Conservation (phyloP, 2,888 invertebrate genomes). For the Stenotaenia linearis region DNA sequence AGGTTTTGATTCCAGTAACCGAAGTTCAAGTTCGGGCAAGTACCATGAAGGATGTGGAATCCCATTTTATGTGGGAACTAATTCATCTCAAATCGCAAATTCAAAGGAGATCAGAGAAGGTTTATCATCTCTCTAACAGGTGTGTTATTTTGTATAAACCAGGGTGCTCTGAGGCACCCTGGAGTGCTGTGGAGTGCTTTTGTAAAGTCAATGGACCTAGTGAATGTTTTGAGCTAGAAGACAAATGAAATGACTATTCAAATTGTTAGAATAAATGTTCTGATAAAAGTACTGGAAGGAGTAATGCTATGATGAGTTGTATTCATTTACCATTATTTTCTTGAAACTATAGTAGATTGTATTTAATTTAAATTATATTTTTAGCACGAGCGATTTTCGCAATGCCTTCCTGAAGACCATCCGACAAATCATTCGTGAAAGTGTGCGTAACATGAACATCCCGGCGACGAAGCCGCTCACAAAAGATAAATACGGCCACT, state of each 20-base stretch:
- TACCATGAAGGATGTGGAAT: conserved; percentile 73
- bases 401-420: conserved; percentile 96
- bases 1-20: conserved; percentile 92
- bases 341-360: too few relatives aligned
- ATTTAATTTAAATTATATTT: not conserved
- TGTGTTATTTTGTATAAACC: conserved; percentile 44
- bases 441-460: conserved; percentile 93
- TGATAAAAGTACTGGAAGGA: too few relatives aligned
- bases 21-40: conserved; percentile 95
- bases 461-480: conserved; percentile 54
- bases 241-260: too few relatives aligned
- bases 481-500: conserved; percentile 34
- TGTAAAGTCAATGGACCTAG: too few relatives aligned
- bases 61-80: conserved; percentile 96
- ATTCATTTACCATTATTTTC: too few relatives aligned
- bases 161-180: too few relatives aligned
- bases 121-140: conserved; percentile 94
- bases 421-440: conserved; percentile 92
- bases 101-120: conserved; percentile 89
- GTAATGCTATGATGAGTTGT: too few relatives aligned
- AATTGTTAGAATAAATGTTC: too few relatives aligned
- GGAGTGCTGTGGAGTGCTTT: too few relatives aligned
- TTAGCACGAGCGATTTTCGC: conserved; percentile 88
- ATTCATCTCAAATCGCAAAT: conserved; percentile 90
- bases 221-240: too few relatives aligned